Evolutionary conservation across 2,888 invertebrate species (phyloP).

Genomic region (Eristalis intricaria): DNA sequence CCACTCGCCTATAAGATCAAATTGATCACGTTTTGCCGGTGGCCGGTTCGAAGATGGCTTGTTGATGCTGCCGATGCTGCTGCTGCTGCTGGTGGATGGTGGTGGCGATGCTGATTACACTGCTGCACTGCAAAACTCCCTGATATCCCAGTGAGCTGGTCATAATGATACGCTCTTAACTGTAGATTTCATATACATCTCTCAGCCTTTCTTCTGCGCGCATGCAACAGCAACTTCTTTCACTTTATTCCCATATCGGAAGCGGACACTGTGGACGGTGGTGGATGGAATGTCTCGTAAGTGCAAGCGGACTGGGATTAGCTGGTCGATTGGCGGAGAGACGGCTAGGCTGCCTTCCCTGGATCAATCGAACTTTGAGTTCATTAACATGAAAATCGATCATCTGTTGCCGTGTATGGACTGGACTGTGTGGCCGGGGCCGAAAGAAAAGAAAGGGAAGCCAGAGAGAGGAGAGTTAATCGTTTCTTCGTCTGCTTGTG

Average conservation of each 20-base stretch:
- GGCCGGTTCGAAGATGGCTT: conserved; percentile 61
- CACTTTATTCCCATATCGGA: conserved; percentile 70
- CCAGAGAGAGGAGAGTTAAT: conserved; percentile 13
- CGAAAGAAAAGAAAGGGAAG: conserved; percentile 32
- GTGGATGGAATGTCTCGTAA: conserved; percentile 34
- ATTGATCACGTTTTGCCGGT: conserved; percentile 72
- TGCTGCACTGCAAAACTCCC: conserved; percentile 23
- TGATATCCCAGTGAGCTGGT: conserved; percentile 22
- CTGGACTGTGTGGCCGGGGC: not conserved
- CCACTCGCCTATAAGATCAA: conserved; percentile 68
- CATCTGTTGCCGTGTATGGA: conserved; percentile 45
- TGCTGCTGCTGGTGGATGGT: not conserved
- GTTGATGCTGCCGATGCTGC: not conserved
- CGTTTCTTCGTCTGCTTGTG: not conserved
- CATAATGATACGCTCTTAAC: conserved; percentile 70
- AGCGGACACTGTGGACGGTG: conserved; percentile 49
- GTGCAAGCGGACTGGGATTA: conserved; percentile 29
- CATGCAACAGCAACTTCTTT: conserved; percentile 46
- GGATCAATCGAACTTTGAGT: conserved; percentile 55
- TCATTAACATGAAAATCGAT: conserved; percentile 70
- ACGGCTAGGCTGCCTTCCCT: not conserved
- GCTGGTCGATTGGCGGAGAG: conserved; percentile 18
- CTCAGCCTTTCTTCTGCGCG: conserved; percentile 50
- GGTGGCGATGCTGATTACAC: conserved; percentile 52
- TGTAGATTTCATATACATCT: conserved; percentile 60